Evolutionary conservation across 2,888 invertebrate genomes (phyloP).

Genomic region (Sphaeridia pumilis): DNA sequence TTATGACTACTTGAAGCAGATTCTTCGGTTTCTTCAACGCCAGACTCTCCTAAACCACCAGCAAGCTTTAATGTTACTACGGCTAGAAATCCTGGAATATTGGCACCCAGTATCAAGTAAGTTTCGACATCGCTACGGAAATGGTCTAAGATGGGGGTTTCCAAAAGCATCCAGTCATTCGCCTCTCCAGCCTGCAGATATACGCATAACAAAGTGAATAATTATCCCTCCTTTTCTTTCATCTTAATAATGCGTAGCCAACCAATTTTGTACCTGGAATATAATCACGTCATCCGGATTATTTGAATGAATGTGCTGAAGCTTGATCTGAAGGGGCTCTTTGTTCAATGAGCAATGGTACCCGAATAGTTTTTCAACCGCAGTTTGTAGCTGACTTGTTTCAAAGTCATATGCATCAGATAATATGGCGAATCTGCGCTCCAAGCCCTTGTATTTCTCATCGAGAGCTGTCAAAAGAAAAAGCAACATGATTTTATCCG

Average conservation of each 20-base stretch:
- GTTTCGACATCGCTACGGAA: slow-evolving; percentile 31
- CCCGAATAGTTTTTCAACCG: slow-evolving; percentile 29
- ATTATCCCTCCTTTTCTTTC: too few relatives aligned
- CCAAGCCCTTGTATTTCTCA: slow-evolving; percentile 20
- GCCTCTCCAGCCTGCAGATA: slow-evolving; percentile 25
- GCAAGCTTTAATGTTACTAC: slow-evolving; percentile 28
- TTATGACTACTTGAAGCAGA: neutral
- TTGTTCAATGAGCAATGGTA: slow-evolving; percentile 27
- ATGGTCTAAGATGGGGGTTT: slow-evolving; percentile 30
- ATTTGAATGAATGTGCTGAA: slow-evolving; percentile 28
- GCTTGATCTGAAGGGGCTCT: slow-evolving; percentile 29
- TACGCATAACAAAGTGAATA: neutral
- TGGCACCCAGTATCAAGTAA: slow-evolving; percentile 25
- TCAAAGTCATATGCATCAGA: slow-evolving; percentile 32
- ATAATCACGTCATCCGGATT: slow-evolving; percentile 26
- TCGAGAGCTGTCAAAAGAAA: slow-evolving; percentile 20
- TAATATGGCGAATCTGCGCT: slow-evolving; percentile 27
- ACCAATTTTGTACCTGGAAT: slow-evolving; percentile 26
- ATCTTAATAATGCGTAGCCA: too few relatives aligned
- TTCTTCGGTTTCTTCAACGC: neutral
- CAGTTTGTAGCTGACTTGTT: slow-evolving; percentile 27
- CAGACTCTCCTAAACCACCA: slow-evolving; percentile 13
- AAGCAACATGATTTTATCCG: slow-evolving; percentile 1
- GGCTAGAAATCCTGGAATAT: slow-evolving; percentile 31
- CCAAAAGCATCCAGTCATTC: slow-evolving; percentile 33